Percentiles rank a stretch among this genome's conserved stretches.
These are phyloP conservation scores for Scylla paramamosain DNA, from an alignment of 1,140 invertebrate genomes.

Conservation along the genomic window DNA sequence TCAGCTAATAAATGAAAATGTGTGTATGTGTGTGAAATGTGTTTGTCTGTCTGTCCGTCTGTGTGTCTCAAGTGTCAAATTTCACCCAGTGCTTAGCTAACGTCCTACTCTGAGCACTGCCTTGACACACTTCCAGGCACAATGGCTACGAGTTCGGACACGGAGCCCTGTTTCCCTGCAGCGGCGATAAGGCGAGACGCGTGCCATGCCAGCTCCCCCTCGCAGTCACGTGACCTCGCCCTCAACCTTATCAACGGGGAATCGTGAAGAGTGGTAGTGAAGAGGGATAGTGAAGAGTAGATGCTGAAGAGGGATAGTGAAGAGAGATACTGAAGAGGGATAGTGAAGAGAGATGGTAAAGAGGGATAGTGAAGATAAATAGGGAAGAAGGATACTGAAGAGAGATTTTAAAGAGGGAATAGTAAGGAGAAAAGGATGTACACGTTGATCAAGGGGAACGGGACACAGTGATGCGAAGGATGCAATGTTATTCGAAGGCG, in stretches of 20 bases:
- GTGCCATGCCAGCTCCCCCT: conserved; percentile 48
- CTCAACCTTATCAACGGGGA: conserved; percentile 35
- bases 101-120: too few species aligned
- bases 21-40: too few species aligned
- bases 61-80: too few species aligned
- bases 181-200: conserved; percentile 47
- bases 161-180: conserved; percentile 41
- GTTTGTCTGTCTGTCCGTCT: too few species aligned
- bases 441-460: too few species aligned
- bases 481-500: too few species aligned
- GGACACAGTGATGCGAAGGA: too few species aligned
- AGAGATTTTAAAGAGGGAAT: background rate
- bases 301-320: background rate
- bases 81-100: too few species aligned
- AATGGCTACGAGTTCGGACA: background rate
- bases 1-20: too few species aligned
- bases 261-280: background rate
- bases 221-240: conserved; percentile 51
- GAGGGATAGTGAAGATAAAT: background rate
- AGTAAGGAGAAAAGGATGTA: background rate
- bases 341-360: background rate
- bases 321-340: background rate
- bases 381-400: background rate
- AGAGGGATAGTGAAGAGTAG: background rate
- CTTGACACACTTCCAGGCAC: too few species aligned